Evolutionary conservation across 2,888 invertebrate genomes (phyloP).

Genomic region (Papilio protenor): DNA sequence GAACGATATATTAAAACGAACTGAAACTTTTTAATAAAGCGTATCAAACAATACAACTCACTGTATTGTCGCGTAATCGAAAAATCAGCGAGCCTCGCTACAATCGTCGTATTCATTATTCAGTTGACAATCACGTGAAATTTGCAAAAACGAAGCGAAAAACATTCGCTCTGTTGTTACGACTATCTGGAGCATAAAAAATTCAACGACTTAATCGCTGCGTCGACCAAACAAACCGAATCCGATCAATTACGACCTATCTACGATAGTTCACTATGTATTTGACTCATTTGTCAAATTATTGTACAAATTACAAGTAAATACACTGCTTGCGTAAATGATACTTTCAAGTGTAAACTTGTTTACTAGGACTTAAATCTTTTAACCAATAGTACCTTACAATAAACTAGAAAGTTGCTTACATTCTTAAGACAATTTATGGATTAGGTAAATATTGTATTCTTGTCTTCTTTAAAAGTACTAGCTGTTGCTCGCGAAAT

Average conservation of each 20-base stretch:
- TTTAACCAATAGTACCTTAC: neutral
- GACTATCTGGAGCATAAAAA: constrained; percentile 69
- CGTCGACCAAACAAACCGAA: constrained; percentile 68
- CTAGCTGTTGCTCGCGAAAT: no score
- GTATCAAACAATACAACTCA: constrained; percentile 57
- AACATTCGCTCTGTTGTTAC: constrained; percentile 74
- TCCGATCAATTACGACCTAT: constrained; percentile 64
- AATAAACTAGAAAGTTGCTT: neutral
- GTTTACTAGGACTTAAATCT: neutral
- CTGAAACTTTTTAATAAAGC: constrained; percentile 53
- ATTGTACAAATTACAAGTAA: constrained; percentile 37
- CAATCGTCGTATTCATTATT: constrained; percentile 73
- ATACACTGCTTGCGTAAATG: constrained; percentile 36
- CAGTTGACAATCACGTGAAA: constrained; percentile 79
- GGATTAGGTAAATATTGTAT: neutral
- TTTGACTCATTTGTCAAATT: constrained; percentile 59
- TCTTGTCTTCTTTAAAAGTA: neutral
- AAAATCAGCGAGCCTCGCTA: constrained; percentile 76
- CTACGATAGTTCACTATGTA: constrained; percentile 67
- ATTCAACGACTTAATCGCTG: constrained; percentile 78
- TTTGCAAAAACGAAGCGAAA: constrained; percentile 79
- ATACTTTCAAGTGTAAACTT: neutral
- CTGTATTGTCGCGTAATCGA: constrained; percentile 80
- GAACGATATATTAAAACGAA: constrained; percentile 25
- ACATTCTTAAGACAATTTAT: neutral